Evolutionary conservation across 1,140 invertebrate species (phyloP).

Genomic region (Ceratina japonica): DNA sequence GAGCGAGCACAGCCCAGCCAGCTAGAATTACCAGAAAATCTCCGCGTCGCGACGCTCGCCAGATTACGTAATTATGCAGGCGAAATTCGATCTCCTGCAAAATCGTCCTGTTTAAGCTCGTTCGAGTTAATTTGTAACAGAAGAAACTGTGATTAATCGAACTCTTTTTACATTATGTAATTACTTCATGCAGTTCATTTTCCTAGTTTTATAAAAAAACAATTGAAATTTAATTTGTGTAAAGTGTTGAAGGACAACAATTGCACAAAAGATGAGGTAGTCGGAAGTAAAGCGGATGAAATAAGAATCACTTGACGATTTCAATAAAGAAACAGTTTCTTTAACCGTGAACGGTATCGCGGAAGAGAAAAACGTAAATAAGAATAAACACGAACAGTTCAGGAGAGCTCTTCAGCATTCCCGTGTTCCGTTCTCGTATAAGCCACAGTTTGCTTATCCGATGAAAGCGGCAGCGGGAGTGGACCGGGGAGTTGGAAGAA

Average conservation of each 20-base stretch:
- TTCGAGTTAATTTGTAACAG: too few species aligned
- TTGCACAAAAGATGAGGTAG: too few species aligned
- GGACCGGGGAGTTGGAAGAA: background rate
- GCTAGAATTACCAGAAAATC: conserved; percentile 16
- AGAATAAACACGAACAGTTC: background rate
- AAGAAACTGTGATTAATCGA: too few species aligned
- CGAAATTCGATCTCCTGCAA: background rate
- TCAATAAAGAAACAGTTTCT: background rate
- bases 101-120: too few species aligned
- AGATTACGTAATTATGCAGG: conserved; percentile 23
- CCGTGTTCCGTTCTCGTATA: background rate
- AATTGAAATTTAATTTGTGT: too few species aligned
- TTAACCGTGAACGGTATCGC: background rate
- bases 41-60: background rate
- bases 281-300: too few species aligned
- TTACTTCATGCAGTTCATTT: too few species aligned
- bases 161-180: too few species aligned
- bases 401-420: background rate
- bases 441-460: conserved; percentile 5
- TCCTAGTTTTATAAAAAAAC: too few species aligned
- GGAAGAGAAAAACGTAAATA: background rate
- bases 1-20: conserved; percentile 14
- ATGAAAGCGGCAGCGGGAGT: background rate
- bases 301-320: too few species aligned
- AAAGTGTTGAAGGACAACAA: too few species aligned